Percentiles rank a stretch among this genome's conserved stretches.
Conservation (phyloP, 2,797 vertebrate species). For the Zalophus californianus region DNA sequence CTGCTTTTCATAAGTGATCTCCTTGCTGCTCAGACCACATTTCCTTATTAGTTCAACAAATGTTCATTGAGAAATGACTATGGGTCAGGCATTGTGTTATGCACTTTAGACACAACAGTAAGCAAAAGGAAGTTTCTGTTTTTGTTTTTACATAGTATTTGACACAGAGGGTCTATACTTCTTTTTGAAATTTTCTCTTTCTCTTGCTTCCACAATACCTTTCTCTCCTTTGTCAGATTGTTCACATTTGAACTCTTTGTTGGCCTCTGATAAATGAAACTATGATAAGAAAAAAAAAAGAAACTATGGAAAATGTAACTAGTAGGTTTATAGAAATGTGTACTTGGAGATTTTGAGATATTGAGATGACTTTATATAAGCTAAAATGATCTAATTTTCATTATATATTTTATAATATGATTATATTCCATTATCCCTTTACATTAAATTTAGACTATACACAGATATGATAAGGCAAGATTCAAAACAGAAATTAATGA, state of each 20-base stretch:
- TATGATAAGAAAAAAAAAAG: background rate
- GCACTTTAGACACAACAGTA: background rate
- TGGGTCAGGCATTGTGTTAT: background rate
- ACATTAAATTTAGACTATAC: constrained; percentile 37
- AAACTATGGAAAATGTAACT: background rate
- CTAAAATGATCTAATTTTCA: background rate
- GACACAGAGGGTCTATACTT: background rate
- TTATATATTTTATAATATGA: constrained; percentile 21
- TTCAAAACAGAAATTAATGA: constrained; percentile 36
- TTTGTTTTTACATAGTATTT: background rate
- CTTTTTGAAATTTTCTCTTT: background rate
- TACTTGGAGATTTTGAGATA: background rate
- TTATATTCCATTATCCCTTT: constrained; percentile 66
- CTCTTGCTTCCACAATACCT: background rate
- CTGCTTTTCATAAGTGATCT: background rate
- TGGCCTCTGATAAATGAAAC: background rate
- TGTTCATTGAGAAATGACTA: background rate
- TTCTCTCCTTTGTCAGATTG: background rate
- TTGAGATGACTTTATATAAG: background rate
- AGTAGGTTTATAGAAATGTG: background rate
- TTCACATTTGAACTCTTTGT: background rate
- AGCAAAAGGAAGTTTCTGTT: background rate
- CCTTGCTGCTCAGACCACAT: background rate
- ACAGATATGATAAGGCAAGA: constrained; percentile 45
- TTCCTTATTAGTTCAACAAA: background rate